phyloP scores from a whole-genome alignment of 2,113 vertebrate species.

The Steatornis caripensis region DNA sequence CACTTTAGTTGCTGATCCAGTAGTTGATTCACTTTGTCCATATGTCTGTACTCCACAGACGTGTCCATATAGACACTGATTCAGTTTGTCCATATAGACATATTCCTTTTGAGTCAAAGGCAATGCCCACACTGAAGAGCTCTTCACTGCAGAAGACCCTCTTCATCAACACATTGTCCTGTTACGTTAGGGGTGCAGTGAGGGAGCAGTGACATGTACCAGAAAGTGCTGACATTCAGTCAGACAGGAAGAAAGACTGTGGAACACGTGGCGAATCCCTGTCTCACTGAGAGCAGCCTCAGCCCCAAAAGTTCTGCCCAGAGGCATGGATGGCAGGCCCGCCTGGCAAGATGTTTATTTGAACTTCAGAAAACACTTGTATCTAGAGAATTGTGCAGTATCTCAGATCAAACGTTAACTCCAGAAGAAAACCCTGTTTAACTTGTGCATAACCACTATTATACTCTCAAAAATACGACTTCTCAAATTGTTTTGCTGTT shows the following conservation, averaged over 20 bases:
- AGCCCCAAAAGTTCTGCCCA: background rate
- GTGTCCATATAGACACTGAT: background rate
- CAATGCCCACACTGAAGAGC: background rate
- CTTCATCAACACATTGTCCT: background rate
- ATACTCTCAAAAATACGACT: accelerated
- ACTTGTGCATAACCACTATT: background rate
- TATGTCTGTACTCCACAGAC: background rate
- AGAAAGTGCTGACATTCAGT: background rate
- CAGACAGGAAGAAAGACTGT: background rate
- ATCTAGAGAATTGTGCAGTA: background rate
- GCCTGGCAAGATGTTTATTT: background rate
- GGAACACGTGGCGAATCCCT: accelerated
- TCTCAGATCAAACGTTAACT: background rate
- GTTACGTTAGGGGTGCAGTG: background rate
- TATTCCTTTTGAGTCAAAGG: background rate
- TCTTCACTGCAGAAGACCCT: accelerated
- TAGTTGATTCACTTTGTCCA: background rate
- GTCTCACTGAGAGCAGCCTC: accelerated
- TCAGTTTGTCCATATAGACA: background rate
- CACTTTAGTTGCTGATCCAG: background rate
- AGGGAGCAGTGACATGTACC: accelerated
- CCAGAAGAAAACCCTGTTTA: background rate
- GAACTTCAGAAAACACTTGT: background rate
- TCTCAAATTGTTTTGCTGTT: background rate
- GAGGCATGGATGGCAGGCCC: too few species aligned